phyloP scores from a whole-genome alignment of 2,113 vertebrate genomes.

The Casuarius casuarius region DNA sequence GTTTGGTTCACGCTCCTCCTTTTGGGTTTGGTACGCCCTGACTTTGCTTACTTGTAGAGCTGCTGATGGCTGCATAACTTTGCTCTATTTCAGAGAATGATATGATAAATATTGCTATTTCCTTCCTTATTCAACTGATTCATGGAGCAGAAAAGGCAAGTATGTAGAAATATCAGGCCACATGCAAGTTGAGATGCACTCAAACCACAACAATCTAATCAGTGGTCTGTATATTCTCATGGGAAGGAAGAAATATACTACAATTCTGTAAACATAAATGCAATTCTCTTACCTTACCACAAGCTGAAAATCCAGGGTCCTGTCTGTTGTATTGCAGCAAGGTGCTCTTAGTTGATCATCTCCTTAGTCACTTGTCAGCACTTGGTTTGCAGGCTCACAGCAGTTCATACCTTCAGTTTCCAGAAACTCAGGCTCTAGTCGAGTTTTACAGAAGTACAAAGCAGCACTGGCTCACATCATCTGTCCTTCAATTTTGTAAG shows the following conservation, averaged over 20 bases:
- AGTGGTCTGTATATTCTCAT: rapidly evolving
- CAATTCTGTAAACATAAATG: neutral
- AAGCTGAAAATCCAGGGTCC: rapidly evolving
- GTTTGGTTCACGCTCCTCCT: neutral
- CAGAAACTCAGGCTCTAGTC: neutral
- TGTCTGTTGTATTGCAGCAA: rapidly evolving
- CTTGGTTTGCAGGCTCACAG: neutral
- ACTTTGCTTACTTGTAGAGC: neutral
- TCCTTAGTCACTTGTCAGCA: rapidly evolving
- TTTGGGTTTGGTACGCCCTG: rapidly evolving
- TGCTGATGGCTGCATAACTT: neutral
- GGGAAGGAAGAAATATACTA: neutral
- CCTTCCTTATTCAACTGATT: neutral
- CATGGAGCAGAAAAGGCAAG: neutral
- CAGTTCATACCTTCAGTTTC: neutral
- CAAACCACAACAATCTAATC: rapidly evolving
- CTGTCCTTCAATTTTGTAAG: neutral
- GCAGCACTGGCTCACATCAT: neutral
- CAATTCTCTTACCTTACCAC: neutral
- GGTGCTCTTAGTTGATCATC: rapidly evolving
- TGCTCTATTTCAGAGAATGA: neutral
- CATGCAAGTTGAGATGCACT: neutral
- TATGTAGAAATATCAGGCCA: neutral
- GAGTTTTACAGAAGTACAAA: neutral
- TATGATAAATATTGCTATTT: neutral